Percentiles rank a stretch among this genome's conserved stretches.
Evolutionary conservation across 2,888 invertebrate species (phyloP).

Genomic region (Microchrysa polita): DNA sequence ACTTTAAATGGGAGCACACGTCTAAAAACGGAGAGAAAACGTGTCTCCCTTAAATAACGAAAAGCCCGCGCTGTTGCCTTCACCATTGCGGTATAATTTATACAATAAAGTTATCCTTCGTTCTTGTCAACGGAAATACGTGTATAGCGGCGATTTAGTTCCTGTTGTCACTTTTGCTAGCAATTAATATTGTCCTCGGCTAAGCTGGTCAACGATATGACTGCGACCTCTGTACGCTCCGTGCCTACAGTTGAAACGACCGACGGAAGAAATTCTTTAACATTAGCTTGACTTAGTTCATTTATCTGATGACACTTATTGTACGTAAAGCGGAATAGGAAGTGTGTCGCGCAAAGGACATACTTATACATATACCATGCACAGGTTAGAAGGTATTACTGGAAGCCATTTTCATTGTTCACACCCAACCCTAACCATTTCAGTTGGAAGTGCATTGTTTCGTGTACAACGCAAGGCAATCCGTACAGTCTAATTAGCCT

Average conservation of each 20-base stretch:
- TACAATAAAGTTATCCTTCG: conserved; percentile 5
- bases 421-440: no score
- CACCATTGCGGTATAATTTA: conserved; percentile 5
- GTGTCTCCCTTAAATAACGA: conserved; percentile 15
- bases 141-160: conserved; percentile 10
- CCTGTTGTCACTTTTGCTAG: conserved; percentile 28
- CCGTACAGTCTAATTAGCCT: no score
- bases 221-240: not conserved
- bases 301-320: conserved; percentile 19
- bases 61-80: not conserved
- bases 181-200: conserved; percentile 28
- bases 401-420: no score
- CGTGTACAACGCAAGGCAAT: no score
- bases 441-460: no score
- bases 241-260: not conserved
- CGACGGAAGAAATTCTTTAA: no score
- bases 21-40: not conserved
- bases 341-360: no score
- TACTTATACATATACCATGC: no score
- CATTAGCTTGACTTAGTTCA: no score
- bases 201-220: not conserved
- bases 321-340: not conserved
- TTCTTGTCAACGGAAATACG: conserved; percentile 12
- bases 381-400: no score
- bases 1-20: no score